These are phyloP conservation scores for Andrena trimmerana DNA, from an alignment of 2,888 invertebrate genomes.

Conservation along the genomic window DNA sequence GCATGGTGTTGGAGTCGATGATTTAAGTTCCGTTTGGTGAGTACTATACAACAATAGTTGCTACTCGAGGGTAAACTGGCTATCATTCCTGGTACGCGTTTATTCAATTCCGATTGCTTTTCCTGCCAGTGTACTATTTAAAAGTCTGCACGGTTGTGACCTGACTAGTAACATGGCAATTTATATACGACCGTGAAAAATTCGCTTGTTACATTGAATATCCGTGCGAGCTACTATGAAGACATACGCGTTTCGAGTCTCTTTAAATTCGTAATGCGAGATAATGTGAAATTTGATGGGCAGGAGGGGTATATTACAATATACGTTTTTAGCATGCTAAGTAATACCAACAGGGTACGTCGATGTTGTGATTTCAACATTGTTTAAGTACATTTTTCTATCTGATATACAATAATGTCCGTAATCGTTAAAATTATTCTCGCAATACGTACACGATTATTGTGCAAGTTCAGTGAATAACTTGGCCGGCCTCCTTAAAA, in stretches of 20 bases:
- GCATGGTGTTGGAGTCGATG: slow-evolving; percentile 25
- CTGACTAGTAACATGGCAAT: background rate
- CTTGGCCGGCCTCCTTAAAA: too few relatives aligned
- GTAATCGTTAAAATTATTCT: too few relatives aligned
- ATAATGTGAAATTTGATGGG: slow-evolving; percentile 31
- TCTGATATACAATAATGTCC: too few relatives aligned
- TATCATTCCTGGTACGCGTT: slow-evolving; percentile 25
- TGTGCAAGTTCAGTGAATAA: too few relatives aligned
- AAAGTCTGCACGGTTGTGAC: slow-evolving; percentile 4
- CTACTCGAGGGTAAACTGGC: background rate
- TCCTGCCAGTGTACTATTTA: slow-evolving; percentile 9
- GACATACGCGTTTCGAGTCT: background rate
- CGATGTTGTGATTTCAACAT: background rate
- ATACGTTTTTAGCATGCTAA: slow-evolving; percentile 13
- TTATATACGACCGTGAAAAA: slow-evolving; percentile 30
- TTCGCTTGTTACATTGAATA: background rate
- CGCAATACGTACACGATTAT: too few relatives aligned
- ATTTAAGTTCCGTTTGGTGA: slow-evolving; percentile 52
- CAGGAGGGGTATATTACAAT: background rate
- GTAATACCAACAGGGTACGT: background rate
- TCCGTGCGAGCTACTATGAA: background rate
- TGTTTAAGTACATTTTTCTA: background rate
- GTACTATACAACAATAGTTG: slow-evolving; percentile 29
- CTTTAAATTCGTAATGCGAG: background rate
- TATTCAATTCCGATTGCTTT: slow-evolving; percentile 37